phyloP scores from a whole-genome alignment of 30 jellyfish, hydroid and myxozoan genomes.

The Clytia hemisphaerica region DNA sequence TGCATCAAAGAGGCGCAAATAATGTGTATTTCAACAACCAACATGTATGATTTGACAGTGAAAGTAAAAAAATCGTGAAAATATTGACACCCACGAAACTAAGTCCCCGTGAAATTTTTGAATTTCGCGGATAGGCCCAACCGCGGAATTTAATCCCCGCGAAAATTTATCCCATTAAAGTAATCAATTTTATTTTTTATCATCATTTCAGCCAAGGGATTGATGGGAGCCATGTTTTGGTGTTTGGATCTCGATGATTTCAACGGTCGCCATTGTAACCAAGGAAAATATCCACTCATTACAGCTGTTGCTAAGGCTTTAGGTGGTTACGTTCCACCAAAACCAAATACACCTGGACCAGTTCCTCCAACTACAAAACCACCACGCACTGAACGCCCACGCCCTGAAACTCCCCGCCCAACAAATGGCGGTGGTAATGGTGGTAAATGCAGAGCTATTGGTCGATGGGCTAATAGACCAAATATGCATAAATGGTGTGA shows the following conservation, averaged over 20 bases:
- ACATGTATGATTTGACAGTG: too few species aligned
- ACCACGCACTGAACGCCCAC: conserved; percentile 10
- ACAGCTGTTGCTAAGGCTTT: conserved; percentile 65
- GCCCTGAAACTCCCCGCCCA: conserved; percentile 2
- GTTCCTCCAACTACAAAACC: conserved; percentile 24
- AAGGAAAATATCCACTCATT: conserved; percentile 86
- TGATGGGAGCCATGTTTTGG: conserved; percentile 57
- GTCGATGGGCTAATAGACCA: conserved; percentile 14
- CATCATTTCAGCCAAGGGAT: conserved; percentile 30
- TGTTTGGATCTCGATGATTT: conserved; percentile 50
- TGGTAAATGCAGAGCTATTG: conserved; percentile 32
- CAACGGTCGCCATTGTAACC: conserved; percentile 67
- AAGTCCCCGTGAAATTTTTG: too few species aligned
- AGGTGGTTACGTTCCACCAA: conserved; percentile 50
- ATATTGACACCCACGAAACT: too few species aligned
- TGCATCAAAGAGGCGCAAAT: too few species aligned
- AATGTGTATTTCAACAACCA: too few species aligned
- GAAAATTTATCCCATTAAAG: too few species aligned
- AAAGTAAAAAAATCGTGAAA: too few species aligned
- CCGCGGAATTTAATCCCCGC: too few species aligned
- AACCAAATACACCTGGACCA: conserved; percentile 16
- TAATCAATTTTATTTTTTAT: too few species aligned
- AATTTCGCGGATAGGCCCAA: too few species aligned
- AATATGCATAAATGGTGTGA: conserved; percentile 41
- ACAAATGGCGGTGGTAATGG: conserved; percentile 9